Evolutionary conservation across 1,140 invertebrate species (phyloP), one percentile per base, ranked within the genome.

Genomic region (Drosophila kanapiae): DNA sequence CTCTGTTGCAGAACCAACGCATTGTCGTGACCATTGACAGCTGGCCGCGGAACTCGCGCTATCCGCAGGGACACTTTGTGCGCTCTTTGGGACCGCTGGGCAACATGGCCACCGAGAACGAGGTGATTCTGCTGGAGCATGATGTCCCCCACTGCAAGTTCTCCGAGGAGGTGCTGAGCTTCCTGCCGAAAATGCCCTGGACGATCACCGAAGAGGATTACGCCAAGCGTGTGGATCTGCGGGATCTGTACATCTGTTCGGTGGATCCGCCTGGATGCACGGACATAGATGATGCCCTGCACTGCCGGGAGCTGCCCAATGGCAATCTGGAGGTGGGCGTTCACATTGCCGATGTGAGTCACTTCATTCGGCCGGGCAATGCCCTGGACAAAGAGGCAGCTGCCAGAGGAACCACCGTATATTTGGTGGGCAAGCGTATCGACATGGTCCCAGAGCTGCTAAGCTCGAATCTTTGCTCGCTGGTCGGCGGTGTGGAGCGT

Each of bases 251-350:
- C 83, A 96, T 99, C 37, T 99, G 98, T 91, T 99, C 98, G 3
- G 99, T 99, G 0, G 99, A 99, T 95, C 99, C 99, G 29, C 98
- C 98, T 2, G 99, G 99, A 0, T 99, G 99, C 93, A 99, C 99
- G 3, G 99, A 99, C 93, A 99, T 99, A 78, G 99, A 99, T 93
- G 99, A 99, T 94, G 99, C 99, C 0, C 93, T 99, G 2, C 99
- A 99, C 93, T 99, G 98, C 85, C 94, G 95, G 43, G 90, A 94
- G 35, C 92, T 99, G 16, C 93, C 94, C 0, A 96, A 97, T 92
- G 96, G 95, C 5, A 97, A 97, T 77, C 94, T 95, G 37, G 96
- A 99, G 93, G 97, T 99, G 70, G 98, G 98, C 9, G 98, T 99
- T 1, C 98, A 99, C 91, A 99, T 99, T 76, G 97, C 97, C 5